Conservation (phyloP, 1,140 invertebrate species). For the Parasteatoda tepidariorum region DNA sequence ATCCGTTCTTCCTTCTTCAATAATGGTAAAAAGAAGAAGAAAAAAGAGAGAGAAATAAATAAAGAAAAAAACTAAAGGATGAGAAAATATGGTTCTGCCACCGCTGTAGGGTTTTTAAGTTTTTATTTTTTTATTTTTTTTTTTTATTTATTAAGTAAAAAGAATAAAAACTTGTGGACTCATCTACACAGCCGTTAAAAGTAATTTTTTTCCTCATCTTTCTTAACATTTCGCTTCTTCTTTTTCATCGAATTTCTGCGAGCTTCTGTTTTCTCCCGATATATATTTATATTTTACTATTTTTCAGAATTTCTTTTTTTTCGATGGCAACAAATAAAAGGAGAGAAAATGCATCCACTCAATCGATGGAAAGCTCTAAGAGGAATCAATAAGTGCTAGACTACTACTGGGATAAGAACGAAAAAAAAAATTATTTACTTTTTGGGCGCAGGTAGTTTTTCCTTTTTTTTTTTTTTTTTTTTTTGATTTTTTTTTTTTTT, state of each 20-base stretch:
- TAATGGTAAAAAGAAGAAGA: slow-evolving; percentile 23
- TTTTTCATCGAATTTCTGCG: slow-evolving; percentile 6
- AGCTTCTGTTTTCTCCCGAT: slow-evolving; percentile 6
- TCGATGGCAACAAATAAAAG: slow-evolving; percentile 35
- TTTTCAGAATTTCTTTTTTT: slow-evolving; percentile 3
- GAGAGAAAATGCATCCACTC: not conserved
- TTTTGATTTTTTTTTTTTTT: too few species aligned
- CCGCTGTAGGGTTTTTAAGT: slow-evolving; percentile 3
- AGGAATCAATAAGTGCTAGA: slow-evolving; percentile 19
- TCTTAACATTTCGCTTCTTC: not conserved
- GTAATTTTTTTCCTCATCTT: not conserved
- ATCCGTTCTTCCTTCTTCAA: slow-evolving; percentile 1
- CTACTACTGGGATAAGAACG: not conserved
- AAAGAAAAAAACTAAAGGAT: not conserved
- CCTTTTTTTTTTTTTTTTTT: not conserved
- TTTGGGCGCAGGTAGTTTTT: not conserved
- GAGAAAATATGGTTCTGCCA: slow-evolving; percentile 18
- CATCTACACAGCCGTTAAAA: not conserved
- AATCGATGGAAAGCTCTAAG: slow-evolving; percentile 7
- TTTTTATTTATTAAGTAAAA: too few species aligned
- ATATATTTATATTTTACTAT: slow-evolving; percentile 35
- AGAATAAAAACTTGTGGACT: slow-evolving; percentile 13
- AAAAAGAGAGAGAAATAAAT: not conserved
- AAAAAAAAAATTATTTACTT: not conserved
- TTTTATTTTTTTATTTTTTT: not conserved